Evolutionary conservation across 2,888 invertebrate genomes (phyloP).

Genomic region (Lampropteryx suffumata): DNA sequence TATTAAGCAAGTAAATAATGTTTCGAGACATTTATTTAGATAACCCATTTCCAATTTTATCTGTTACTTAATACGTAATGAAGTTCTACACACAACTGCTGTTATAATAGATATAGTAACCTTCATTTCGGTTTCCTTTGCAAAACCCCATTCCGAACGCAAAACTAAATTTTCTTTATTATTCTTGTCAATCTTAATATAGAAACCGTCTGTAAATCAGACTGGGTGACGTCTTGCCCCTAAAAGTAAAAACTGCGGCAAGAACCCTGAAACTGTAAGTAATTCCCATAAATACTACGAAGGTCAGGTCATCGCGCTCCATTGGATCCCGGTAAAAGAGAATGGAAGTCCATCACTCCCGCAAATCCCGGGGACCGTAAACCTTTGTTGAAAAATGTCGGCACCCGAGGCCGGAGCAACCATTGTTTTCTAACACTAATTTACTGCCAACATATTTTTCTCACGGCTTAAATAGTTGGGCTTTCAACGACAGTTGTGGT

Average conservation of each 20-base stretch:
- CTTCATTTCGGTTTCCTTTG: too few species aligned
- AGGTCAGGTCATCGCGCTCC: constrained; percentile 28
- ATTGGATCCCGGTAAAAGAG: constrained; percentile 21
- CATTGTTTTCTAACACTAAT: constrained; percentile 55
- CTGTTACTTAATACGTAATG: too few species aligned
- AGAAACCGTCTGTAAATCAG: constrained; percentile 3
- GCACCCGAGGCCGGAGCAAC: constrained; percentile 35
- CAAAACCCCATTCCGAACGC: too few species aligned
- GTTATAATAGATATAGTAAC: too few species aligned
- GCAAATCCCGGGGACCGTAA: constrained; percentile 37
- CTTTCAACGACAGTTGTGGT: constrained; percentile 10
- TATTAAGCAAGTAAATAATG: neutral
- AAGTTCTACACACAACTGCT: too few species aligned
- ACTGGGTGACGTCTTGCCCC: neutral
- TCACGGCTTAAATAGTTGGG: constrained; percentile 43
- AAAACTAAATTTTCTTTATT: too few species aligned
- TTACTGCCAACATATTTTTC: constrained; percentile 52
- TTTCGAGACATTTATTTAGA: neutral
- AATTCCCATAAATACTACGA: constrained; percentile 22
- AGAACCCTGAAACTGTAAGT: constrained; percentile 17
- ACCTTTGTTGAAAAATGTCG: constrained; percentile 46
- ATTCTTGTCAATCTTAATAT: too few species aligned
- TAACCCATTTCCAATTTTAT: neutral
- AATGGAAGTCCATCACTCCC: constrained; percentile 25
- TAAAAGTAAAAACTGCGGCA: constrained; percentile 13